Percentiles rank a stretch among this genome's conserved stretches.
These are phyloP conservation scores for Polypterus senegalus DNA, from an alignment of 2,113 vertebrate species.

Conservation along the genomic window DNA sequence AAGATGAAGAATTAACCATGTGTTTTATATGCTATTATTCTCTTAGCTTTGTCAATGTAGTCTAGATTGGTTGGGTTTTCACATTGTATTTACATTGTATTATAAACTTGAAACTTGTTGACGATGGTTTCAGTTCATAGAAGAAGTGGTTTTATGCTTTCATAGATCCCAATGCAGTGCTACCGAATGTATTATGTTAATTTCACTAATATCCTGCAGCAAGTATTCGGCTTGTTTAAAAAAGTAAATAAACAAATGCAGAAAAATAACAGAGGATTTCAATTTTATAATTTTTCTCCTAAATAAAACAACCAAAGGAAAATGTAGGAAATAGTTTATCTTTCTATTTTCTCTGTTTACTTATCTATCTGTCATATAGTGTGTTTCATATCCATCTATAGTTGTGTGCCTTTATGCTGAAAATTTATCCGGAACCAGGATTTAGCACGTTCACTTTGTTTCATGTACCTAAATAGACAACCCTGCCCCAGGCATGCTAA, in stretches of 20 bases:
- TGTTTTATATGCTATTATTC: conserved; percentile 66
- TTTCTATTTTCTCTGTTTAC: background rate
- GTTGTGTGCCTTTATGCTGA: too few species aligned
- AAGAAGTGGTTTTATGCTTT: conserved; percentile 58
- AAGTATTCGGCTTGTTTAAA: conserved; percentile 76
- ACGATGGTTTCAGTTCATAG: conserved; percentile 57
- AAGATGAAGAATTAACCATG: conserved; percentile 42
- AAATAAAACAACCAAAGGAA: too few species aligned
- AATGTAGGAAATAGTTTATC: too few species aligned
- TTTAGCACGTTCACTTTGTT: too few species aligned
- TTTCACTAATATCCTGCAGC: conserved; percentile 78
- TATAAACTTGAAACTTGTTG: conserved; percentile 64
- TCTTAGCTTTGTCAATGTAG: conserved; percentile 44
- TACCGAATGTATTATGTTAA: conserved; percentile 80
- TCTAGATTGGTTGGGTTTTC: conserved; percentile 69
- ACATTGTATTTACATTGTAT: conserved; percentile 81
- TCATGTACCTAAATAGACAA: too few species aligned
- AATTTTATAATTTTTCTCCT: conserved; percentile 82
- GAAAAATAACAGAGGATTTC: conserved; percentile 73
- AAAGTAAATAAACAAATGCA: conserved; percentile 20
- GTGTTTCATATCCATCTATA: background rate
- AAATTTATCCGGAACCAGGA: too few species aligned
- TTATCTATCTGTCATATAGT: background rate
- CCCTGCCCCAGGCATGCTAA: too few species aligned
- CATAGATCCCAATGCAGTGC: conserved; percentile 55